These are phyloP conservation scores for Amblyraja radiata DNA, from an alignment of 2,797 vertebrate genomes.

Conservation along the genomic window DNA sequence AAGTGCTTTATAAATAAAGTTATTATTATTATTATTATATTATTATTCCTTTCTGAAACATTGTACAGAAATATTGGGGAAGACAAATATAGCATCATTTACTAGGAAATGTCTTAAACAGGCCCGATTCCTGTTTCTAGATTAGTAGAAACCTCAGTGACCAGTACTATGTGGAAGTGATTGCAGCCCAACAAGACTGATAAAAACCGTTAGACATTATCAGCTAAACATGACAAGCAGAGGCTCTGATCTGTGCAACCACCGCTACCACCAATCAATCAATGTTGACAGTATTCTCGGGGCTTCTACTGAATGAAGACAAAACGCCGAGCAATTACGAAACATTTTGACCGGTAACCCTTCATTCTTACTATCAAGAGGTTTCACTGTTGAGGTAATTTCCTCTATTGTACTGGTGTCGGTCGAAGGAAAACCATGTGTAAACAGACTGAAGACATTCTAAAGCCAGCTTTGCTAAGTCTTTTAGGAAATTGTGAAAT, in stretches of 20 bases:
- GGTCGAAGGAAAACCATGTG: not conserved
- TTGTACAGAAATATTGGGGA: not conserved
- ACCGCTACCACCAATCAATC: slow-evolving; percentile 37
- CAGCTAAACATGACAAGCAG: slow-evolving; percentile 22
- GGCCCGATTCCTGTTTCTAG: slow-evolving; percentile 34
- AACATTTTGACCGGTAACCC: slow-evolving; percentile 32
- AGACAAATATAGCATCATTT: slow-evolving; percentile 30
- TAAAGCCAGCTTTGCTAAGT: not conserved
- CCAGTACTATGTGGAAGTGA: slow-evolving; percentile 35
- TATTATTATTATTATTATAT: no score
- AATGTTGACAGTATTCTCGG: slow-evolving; percentile 4
- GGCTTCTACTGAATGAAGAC: slow-evolving; percentile 28
- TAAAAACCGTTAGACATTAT: slow-evolving; percentile 35
- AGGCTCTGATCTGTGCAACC: slow-evolving; percentile 11
- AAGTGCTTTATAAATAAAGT: no score
- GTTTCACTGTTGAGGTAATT: slow-evolving; percentile 31
- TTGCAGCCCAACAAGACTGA: slow-evolving; percentile 19
- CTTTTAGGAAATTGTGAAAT: slow-evolving; percentile 36
- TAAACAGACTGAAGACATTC: not conserved
- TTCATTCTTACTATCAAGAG: slow-evolving; percentile 2
- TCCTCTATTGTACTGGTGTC: slow-evolving; percentile 11
- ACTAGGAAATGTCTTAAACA: slow-evolving; percentile 25
- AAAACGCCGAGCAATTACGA: not conserved
- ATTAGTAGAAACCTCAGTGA: slow-evolving; percentile 35
- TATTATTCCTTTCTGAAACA: no score